These are phyloP conservation scores for Calyptommatus sinebrachiatus DNA, from an alignment of 2,113 vertebrate genomes.

Conservation along the genomic window DNA sequence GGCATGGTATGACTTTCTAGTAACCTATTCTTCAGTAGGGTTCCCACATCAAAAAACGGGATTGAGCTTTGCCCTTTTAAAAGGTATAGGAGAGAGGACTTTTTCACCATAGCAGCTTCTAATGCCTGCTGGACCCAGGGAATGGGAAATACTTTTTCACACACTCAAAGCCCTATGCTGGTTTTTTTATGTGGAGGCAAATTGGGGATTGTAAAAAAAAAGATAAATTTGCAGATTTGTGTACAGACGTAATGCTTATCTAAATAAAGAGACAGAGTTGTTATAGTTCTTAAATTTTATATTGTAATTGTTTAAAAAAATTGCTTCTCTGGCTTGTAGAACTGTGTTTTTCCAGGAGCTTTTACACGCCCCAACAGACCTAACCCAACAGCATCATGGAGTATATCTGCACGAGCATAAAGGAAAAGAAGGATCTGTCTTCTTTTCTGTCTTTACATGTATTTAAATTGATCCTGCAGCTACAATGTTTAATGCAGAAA, in stretches of 20 bases:
- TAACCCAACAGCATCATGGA: not conserved
- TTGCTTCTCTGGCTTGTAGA: not conserved
- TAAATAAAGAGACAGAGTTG: not conserved
- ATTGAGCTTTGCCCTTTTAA: too few species aligned
- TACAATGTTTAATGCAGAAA: not conserved
- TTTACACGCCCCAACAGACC: not conserved
- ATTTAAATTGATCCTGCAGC: not conserved
- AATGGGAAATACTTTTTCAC: too few species aligned
- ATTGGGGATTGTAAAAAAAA: not conserved
- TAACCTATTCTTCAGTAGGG: too few species aligned
- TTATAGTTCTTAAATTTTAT: not conserved
- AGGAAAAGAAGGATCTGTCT: not conserved
- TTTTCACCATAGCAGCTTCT: too few species aligned
- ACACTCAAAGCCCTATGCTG: too few species aligned
- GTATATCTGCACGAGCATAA: not conserved
- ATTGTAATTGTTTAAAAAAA: not conserved
- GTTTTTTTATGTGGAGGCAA: not conserved
- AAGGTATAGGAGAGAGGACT: too few species aligned
- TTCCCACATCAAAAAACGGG: too few species aligned
- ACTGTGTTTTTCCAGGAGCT: too few species aligned
- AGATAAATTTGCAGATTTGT: not conserved
- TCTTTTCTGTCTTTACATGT: not conserved
- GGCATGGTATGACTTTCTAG: conserved; percentile 6
- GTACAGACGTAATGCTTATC: not conserved
- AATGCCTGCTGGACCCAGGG: too few species aligned